Base-by-base conservation (phyloP, 1,140 invertebrate genomes). In the Diabrotica undecimpunctata region DNA sequence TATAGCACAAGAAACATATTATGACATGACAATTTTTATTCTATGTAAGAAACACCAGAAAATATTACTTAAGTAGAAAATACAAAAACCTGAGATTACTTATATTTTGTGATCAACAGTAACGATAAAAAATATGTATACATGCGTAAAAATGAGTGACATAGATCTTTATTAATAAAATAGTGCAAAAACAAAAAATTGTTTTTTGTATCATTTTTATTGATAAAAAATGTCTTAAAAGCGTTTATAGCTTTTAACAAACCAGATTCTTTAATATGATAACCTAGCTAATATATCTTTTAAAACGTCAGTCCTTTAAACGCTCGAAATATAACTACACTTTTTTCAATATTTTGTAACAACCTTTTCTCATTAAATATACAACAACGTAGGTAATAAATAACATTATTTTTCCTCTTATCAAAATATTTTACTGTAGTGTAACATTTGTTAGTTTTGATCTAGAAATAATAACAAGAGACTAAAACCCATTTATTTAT, bases 281-380 rank as follows among this genome's bases (percentile, higher is more conserved):
- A 35, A 50, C 41, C 36, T 61, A 50, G 11, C 59, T 35, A 36
- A 61, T 51, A 11, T 25, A 61, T 54, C 37, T 38, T 51, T 52
- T 41, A n/a, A 62, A 62, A 54, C 61, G 37, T 62, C 61, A 62
- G 61, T 62, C 61, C 51, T 50, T 13, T 51, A 36, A 61, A 61
- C 35, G 59, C 41, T 61, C 35, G 25, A 61, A 14, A 61, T 50
- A n/a, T 61, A 61, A 14, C 41, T 52, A 61, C 46, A 59, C 38
- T 41, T 52, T 61, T 13, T 61, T 61, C 36, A 14, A 51, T 14
- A 61, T 35, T 51, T 52, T 51, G 52, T 61, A 11, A 61, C 50
- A 41, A 61, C 50, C 59, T 46, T 61, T 61, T 53, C 13, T 39
- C 25, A 35, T 52, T 46, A 46, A 61, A 61, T 61, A 52, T 61